phyloP scores from a whole-genome alignment of 2,113 vertebrate genomes.

The Vimba vimba region DNA sequence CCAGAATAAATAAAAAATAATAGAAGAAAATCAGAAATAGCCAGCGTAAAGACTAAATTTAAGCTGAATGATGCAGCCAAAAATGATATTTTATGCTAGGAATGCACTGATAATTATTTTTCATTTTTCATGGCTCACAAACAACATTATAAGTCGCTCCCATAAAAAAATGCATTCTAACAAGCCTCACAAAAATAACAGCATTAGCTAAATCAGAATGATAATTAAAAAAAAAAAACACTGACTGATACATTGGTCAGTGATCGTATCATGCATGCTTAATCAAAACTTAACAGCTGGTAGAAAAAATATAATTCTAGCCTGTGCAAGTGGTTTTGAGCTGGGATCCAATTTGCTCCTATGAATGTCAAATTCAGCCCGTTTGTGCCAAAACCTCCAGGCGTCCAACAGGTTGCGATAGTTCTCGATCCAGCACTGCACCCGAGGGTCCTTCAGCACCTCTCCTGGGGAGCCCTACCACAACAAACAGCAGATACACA shows the following conservation, averaged over 20 bases:
- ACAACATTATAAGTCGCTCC: background rate
- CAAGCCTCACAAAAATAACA: no score
- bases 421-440: constrained; percentile 99
- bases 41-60: constrained; percentile 37
- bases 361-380: constrained; percentile 98
- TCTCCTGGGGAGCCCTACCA: constrained; percentile 89
- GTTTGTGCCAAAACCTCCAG: constrained; percentile 99
- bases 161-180: background rate
- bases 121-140: background rate
- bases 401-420: constrained; percentile 96
- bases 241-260: background rate
- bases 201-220: background rate
- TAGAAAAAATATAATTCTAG: background rate
- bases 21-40: background rate
- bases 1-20: constrained; percentile 4
- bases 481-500: constrained; percentile 13
- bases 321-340: constrained; percentile 98
- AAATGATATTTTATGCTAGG: background rate
- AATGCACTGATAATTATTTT: background rate
- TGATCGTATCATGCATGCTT: no score
- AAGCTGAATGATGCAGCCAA: background rate
- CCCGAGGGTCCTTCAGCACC: constrained; percentile 92
- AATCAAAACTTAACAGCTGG: background rate
- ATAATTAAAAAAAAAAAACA: constrained; percentile 21
- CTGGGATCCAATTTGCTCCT: constrained; percentile 96